A percentile compares a stretch with the other conserved stretches of the same genome.
phyloP scores from a whole-genome alignment of 2,113 vertebrate species.

The Embiotoca jacksoni region DNA sequence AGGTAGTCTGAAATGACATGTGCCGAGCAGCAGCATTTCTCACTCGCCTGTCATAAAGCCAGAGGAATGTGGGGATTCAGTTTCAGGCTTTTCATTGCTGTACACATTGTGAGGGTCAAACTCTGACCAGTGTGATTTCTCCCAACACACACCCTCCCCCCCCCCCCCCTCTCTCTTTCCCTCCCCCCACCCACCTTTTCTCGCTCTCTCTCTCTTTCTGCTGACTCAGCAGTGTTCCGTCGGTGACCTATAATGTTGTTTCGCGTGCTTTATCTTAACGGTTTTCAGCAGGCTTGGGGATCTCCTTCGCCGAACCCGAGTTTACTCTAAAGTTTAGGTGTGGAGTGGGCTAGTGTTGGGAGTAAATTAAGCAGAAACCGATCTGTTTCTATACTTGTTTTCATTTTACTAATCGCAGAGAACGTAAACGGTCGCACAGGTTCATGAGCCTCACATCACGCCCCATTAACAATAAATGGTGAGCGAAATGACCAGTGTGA shows the following conservation, averaged over 20 bases:
- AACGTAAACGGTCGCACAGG: constrained; percentile 25
- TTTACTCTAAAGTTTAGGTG: constrained; percentile 9
- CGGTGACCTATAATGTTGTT: constrained; percentile 65
- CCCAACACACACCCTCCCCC: constrained; percentile 23
- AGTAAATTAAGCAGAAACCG: constrained; percentile 12
- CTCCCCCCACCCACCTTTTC: neutral
- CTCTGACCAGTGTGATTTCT: constrained; percentile 58
- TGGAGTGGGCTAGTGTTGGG: neutral
- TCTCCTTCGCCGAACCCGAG: constrained; percentile 45
- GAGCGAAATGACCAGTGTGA: constrained; percentile 14
- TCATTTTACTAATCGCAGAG: constrained; percentile 37
- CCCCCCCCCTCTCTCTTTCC: neutral
- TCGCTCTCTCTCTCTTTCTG: constrained; percentile 15
- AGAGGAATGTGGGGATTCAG: constrained; percentile 70
- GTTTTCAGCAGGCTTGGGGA: constrained; percentile 35
- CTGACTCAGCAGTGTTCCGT: constrained; percentile 74
- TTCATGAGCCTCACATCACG: constrained; percentile 23
- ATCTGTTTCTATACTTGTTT: constrained; percentile 34
- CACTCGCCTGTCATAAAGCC: constrained; percentile 70
- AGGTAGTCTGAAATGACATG: constrained; percentile 59
- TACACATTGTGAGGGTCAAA: constrained; percentile 70
- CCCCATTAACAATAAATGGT: constrained; percentile 44
- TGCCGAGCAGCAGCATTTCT: constrained; percentile 65
- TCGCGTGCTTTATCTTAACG: constrained; percentile 57
- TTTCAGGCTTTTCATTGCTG: constrained; percentile 69